phyloP scores from a whole-genome alignment of 2,113 vertebrate species.

The Oplegnathus fasciatus region DNA sequence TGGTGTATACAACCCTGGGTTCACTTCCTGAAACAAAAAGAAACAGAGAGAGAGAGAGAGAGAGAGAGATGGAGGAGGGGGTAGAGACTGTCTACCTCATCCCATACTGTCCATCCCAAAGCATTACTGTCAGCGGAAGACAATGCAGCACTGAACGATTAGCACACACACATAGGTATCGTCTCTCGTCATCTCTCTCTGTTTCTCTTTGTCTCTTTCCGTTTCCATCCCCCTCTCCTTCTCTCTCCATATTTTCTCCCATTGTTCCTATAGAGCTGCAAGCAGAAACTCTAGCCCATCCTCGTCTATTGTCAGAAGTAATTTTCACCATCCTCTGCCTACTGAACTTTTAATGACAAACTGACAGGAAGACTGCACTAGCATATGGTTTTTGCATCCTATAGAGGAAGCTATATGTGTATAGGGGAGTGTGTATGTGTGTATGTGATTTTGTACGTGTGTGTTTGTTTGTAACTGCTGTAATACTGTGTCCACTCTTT shows the following conservation, averaged over 20 bases:
- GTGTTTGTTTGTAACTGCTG: background rate
- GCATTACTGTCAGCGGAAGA: slow-evolving; percentile 57
- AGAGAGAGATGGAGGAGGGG: background rate
- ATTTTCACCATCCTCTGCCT: slow-evolving; percentile 57
- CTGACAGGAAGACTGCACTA: slow-evolving; percentile 46
- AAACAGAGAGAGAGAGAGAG: background rate
- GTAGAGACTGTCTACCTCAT: background rate
- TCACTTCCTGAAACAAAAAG: slow-evolving; percentile 55
- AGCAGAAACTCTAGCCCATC: slow-evolving; percentile 51
- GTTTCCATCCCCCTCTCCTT: slow-evolving; percentile 27
- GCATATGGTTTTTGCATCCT: slow-evolving; percentile 32
- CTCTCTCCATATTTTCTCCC: slow-evolving; percentile 22
- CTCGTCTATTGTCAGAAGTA: slow-evolving; percentile 50
- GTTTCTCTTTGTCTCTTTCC: slow-evolving; percentile 12
- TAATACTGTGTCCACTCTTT: background rate
- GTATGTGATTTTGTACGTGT: slow-evolving; percentile 2
- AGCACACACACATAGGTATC: slow-evolving; percentile 36
- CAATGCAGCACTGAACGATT: slow-evolving; percentile 57
- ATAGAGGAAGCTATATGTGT: slow-evolving; percentile 3
- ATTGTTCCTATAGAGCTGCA: slow-evolving; percentile 43
- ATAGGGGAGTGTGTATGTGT: background rate
- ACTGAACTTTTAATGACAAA: slow-evolving; percentile 67
- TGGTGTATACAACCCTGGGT: slow-evolving; percentile 49
- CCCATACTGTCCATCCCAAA: slow-evolving; percentile 34
- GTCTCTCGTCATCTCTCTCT: slow-evolving; percentile 1